phyloP scores from a whole-genome alignment of 1,140 invertebrate species.

The Leptoteleia sp. region DNA sequence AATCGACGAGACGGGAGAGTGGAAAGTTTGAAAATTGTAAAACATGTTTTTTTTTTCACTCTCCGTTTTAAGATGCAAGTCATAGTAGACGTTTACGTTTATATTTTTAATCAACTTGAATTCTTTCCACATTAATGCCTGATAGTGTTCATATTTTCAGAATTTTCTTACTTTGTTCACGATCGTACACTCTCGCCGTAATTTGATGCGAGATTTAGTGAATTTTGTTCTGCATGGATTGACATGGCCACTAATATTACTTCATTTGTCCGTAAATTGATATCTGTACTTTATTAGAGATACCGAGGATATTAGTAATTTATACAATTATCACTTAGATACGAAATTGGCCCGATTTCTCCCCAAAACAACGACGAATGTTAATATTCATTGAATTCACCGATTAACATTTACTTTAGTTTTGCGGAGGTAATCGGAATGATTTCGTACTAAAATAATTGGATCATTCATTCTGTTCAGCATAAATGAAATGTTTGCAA shows the following conservation, averaged over 20 bases:
- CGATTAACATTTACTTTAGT: neutral
- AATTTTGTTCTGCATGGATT: constrained; percentile 53
- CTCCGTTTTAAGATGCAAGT: constrained; percentile 29
- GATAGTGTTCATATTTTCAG: constrained; percentile 32
- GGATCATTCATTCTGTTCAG: constrained; percentile 9
- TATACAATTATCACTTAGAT: no score
- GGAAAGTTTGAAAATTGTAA: constrained; percentile 31
- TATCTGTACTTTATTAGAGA: constrained; percentile 11
- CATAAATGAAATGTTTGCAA: constrained; percentile 19
- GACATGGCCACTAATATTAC: constrained; percentile 18
- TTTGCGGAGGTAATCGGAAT: neutral
- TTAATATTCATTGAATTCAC: neutral
- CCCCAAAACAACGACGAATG: neutral
- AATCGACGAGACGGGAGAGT: constrained; percentile 25
- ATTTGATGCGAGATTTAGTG: constrained; percentile 53
- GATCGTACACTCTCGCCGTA: constrained; percentile 31
- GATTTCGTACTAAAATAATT: neutral
- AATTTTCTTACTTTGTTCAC: constrained; percentile 31
- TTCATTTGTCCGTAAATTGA: constrained; percentile 33
- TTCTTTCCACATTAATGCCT: constrained; percentile 41
- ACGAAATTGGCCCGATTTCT: neutral
- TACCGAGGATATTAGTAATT: constrained; percentile 11
- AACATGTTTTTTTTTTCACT: constrained; percentile 33
- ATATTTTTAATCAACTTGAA: constrained; percentile 42
- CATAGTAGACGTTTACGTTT: constrained; percentile 49